Conservation (phyloP, 2,888 invertebrate genomes). For the Parnassius orleans region DNA sequence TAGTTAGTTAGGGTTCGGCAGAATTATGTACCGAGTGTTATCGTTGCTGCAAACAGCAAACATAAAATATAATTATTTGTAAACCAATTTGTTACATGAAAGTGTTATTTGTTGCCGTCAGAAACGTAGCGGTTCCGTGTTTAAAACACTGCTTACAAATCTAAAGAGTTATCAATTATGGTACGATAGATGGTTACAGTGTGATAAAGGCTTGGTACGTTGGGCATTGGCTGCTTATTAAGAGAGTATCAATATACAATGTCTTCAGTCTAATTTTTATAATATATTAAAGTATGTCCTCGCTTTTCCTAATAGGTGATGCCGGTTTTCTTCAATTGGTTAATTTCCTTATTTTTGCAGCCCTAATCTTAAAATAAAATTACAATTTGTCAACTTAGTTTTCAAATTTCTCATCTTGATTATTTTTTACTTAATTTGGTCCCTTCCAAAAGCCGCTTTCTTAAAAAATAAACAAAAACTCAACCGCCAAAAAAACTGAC, state of each 20-base stretch:
- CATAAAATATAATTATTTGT: conserved; percentile 77
- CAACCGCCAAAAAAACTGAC: conserved; percentile 19
- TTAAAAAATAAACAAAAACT: not conserved
- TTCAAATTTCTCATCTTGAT: not conserved
- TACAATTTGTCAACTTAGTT: too few species aligned
- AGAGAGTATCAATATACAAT: too few species aligned
- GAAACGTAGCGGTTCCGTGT: conserved; percentile 1
- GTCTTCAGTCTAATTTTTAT: too few species aligned
- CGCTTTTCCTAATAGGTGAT: too few species aligned
- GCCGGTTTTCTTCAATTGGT: too few species aligned
- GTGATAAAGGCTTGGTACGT: too few species aligned
- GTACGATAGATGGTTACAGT: too few species aligned
- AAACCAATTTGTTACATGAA: conserved; percentile 67
- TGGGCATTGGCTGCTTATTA: too few species aligned
- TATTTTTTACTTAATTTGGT: conserved; percentile 23
- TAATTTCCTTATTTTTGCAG: too few species aligned
- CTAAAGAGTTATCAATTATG: not conserved
- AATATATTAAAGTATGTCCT: too few species aligned
- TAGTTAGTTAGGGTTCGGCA: conserved; percentile 60
- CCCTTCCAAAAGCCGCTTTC: conserved; percentile 20
- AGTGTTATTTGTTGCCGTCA: conserved; percentile 57
- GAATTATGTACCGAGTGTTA: conserved; percentile 66
- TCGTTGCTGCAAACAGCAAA: conserved; percentile 46
- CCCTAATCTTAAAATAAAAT: too few species aligned
- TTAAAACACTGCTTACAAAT: conserved; percentile 4